Conservation (phyloP, 1,140 invertebrate species). For the Oncopeltus fasciatus region DNA sequence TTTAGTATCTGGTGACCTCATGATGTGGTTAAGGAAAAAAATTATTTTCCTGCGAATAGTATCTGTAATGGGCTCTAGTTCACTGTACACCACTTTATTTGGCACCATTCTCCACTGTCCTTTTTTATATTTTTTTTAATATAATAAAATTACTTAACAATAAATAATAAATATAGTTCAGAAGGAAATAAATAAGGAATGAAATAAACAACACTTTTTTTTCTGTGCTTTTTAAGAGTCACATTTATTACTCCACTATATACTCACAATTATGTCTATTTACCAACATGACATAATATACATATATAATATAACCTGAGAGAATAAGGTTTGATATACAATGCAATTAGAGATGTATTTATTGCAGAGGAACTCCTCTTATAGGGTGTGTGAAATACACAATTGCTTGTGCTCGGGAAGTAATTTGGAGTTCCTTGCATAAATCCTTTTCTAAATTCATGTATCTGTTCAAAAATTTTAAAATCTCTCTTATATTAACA, state of each 20-base stretch:
- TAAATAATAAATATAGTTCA: too few relatives aligned
- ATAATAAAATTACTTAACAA: too few relatives aligned
- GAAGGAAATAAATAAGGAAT: too few relatives aligned
- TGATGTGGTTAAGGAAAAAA: too few relatives aligned
- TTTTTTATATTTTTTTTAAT: too few relatives aligned
- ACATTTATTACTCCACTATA: slow-evolving; percentile 18
- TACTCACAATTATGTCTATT: slow-evolving; percentile 18
- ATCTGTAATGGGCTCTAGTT: too few relatives aligned
- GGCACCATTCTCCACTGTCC: too few relatives aligned
- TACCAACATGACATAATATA: slow-evolving; percentile 19
- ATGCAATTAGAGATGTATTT: slow-evolving; percentile 6
- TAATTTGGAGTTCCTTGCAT: slow-evolving; percentile 1
- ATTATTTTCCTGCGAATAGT: too few relatives aligned
- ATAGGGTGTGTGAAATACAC: neutral
- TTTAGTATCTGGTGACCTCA: too few relatives aligned
- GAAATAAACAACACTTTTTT: neutral
- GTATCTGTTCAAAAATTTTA: neutral
- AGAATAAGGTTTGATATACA: slow-evolving; percentile 11
- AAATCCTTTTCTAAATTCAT: neutral
- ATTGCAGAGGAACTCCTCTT: slow-evolving; percentile 5
- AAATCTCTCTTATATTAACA: slow-evolving; percentile 12
- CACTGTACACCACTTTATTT: too few relatives aligned
- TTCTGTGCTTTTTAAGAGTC: slow-evolving; percentile 12
- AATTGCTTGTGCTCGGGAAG: slow-evolving; percentile 13
- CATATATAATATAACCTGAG: slow-evolving; percentile 17